These are phyloP conservation scores for Microplitis deprimator DNA, from an alignment of 2,888 invertebrate genomes.

Conservation along the genomic window DNA sequence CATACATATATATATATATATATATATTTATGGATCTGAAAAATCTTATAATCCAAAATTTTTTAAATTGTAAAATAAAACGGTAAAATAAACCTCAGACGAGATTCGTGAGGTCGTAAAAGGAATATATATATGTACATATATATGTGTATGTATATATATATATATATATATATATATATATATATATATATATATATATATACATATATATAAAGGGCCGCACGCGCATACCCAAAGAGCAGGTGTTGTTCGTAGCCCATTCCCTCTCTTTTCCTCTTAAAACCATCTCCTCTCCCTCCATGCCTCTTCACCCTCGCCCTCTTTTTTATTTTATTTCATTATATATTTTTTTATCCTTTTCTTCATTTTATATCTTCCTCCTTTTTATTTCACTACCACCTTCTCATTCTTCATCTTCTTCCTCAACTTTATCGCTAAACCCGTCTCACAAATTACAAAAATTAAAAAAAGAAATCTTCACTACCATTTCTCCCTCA, in stretches of 20 bases:
- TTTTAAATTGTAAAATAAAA: background rate
- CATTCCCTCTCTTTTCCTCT: conserved; percentile 23
- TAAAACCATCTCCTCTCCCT: conserved; percentile 6
- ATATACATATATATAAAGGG: conserved; percentile 21
- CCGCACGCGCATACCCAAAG: conserved; percentile 43
- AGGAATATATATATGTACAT: background rate
- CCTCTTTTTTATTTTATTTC: conserved; percentile 25
- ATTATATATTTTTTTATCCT: background rate
- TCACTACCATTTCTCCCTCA: no score
- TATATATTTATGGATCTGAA: no score
- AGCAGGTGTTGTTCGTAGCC: conserved; percentile 44
- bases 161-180: background rate
- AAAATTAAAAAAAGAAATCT: no score
- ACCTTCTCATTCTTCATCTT: no score
- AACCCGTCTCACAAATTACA: no score
- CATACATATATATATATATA: no score
- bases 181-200: no score
- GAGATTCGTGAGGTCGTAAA: background rate
- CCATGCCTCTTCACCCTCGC: conserved; percentile 5
- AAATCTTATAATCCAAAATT: no score
- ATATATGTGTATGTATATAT: background rate
- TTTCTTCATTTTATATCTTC: background rate
- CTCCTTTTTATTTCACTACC: no score
- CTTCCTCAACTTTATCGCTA: no score
- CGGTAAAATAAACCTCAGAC: conserved; percentile 20